Conservation (phyloP, 2,888 invertebrate genomes). For the Mechanitis mazaeus region DNA sequence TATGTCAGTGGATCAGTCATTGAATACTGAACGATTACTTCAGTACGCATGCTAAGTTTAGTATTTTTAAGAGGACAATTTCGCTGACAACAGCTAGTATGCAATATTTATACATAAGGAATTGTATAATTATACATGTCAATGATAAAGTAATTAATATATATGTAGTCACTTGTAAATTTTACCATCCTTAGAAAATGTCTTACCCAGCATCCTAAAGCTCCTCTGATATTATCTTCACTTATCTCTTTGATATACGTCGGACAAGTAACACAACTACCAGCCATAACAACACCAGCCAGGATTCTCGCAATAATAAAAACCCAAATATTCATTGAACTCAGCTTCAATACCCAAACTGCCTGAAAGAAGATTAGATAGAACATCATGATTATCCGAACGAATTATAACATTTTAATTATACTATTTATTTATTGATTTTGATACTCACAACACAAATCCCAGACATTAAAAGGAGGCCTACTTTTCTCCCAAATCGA, state of each 20-base stretch:
- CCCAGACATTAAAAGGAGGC: conserved; percentile 48
- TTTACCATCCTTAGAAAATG: too few species aligned
- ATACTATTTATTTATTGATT: not conserved
- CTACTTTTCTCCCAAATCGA: conserved; percentile 50
- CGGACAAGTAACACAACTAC: conserved; percentile 54
- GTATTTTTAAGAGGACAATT: too few species aligned
- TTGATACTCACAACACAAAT: conserved; percentile 43
- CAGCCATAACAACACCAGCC: conserved; percentile 54
- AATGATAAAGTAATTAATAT: too few species aligned
- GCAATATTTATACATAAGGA: too few species aligned
- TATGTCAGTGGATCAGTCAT: too few species aligned
- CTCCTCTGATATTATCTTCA: conserved; percentile 52
- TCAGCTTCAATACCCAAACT: conserved; percentile 49
- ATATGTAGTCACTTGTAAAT: conserved; percentile 7
- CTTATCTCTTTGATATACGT: conserved; percentile 62
- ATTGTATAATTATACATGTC: too few species aligned
- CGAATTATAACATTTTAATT: not conserved
- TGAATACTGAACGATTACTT: too few species aligned
- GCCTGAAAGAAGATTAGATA: not conserved
- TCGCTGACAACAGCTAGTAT: too few species aligned
- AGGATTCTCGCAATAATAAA: conserved; percentile 50
- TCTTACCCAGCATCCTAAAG: conserved; percentile 75
- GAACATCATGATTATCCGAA: not conserved
- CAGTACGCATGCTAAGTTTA: too few species aligned
- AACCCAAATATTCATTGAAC: conserved; percentile 52